Conservation (phyloP, 1,140 invertebrate species). For the Heliconius nattereri region DNA sequence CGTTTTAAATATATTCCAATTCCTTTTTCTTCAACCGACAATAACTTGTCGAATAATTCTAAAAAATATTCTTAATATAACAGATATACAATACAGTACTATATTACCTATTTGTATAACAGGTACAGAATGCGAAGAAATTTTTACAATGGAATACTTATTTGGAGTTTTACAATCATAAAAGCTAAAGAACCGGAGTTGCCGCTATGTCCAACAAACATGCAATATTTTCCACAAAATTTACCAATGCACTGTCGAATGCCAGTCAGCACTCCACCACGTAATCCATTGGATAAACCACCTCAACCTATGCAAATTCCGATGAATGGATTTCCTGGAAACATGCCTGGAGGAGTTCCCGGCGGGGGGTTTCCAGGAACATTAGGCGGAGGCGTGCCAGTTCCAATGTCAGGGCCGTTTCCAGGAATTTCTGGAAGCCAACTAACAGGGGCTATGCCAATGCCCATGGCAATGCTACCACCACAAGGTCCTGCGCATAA, state of each 20-base stretch:
- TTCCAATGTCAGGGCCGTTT: slow-evolving; percentile 35
- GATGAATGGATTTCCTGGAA: slow-evolving; percentile 37
- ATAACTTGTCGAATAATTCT: too few relatives aligned
- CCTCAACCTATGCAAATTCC: slow-evolving; percentile 38
- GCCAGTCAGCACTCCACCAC: slow-evolving; percentile 48
- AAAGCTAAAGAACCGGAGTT: slow-evolving; percentile 50
- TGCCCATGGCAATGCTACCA: slow-evolving; percentile 48
- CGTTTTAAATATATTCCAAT: too few relatives aligned
- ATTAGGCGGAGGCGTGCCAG: slow-evolving; percentile 34
- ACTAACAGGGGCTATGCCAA: slow-evolving; percentile 45
- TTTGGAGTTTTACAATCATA: slow-evolving; percentile 20
- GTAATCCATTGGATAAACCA: slow-evolving; percentile 38
- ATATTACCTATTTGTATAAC: slow-evolving; percentile 13
- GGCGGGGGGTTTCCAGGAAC: slow-evolving; percentile 32
- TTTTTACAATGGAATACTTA: slow-evolving; percentile 18
- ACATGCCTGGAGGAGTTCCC: slow-evolving; percentile 20
- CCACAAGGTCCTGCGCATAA: slow-evolving; percentile 56
- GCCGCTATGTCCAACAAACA: slow-evolving; percentile 65
- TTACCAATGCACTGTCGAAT: slow-evolving; percentile 73
- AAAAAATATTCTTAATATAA: too few relatives aligned
- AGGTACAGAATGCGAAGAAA: slow-evolving; percentile 30
- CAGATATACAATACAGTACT: too few relatives aligned
- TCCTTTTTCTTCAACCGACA: too few relatives aligned
- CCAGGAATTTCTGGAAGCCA: slow-evolving; percentile 27
- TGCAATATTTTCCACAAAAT: slow-evolving; percentile 67